These are phyloP conservation scores for Cepaea nemoralis DNA, from an alignment of 1,140 invertebrate species.

Conservation along the genomic window DNA sequence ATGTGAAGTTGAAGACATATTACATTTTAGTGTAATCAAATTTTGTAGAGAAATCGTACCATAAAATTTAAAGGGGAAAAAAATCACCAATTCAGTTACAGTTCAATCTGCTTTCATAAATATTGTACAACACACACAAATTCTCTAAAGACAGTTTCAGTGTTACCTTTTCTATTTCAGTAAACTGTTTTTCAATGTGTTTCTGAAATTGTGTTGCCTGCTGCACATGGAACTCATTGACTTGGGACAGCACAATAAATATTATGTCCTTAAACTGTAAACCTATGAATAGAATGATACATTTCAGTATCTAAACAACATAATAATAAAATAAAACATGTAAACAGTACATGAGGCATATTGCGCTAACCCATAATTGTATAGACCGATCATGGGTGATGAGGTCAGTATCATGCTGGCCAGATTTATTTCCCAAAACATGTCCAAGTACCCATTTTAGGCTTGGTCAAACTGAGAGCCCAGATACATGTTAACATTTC, in stretches of 20 bases:
- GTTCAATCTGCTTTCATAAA: not conserved
- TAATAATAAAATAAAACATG: too few species aligned
- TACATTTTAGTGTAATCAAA: too few species aligned
- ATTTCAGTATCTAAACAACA: not conserved
- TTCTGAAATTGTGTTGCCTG: not conserved
- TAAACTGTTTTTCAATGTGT: not conserved
- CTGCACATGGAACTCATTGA: constrained; percentile 8
- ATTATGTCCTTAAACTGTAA: not conserved
- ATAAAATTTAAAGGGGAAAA: not conserved
- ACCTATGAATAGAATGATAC: not conserved
- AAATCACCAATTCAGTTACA: not conserved
- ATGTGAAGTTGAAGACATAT: too few species aligned
- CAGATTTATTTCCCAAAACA: too few species aligned
- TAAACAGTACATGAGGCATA: too few species aligned
- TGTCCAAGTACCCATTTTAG: too few species aligned
- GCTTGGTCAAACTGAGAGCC: too few species aligned
- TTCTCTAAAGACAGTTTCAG: not conserved
- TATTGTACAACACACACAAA: not conserved
- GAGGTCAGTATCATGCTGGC: too few species aligned
- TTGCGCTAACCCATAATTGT: too few species aligned
- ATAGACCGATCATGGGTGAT: too few species aligned
- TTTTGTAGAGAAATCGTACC: not conserved
- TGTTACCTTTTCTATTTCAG: not conserved
- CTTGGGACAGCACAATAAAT: constrained; percentile 22
- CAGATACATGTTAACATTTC: too few species aligned